A percentile compares a stretch with the other conserved stretches of the same genome.
phyloP scores from a whole-genome alignment of 1,140 invertebrate species.

The Daktulosphaira vitifoliae region DNA sequence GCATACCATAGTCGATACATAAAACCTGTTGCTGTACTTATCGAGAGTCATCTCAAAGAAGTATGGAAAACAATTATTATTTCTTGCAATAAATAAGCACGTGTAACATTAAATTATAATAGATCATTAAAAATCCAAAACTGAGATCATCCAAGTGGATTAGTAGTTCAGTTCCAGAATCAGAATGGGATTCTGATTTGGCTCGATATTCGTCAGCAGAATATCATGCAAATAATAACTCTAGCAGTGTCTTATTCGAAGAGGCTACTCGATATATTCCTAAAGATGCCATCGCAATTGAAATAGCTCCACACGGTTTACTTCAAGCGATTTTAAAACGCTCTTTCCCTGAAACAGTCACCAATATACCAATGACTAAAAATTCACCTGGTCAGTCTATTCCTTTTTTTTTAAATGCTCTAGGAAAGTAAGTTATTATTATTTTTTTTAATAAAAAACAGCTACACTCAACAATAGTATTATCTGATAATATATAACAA shows the following conservation, averaged over 20 bases:
- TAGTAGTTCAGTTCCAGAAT: constrained; percentile 50
- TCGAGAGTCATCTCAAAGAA: constrained; percentile 61
- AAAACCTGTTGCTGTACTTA: constrained; percentile 53
- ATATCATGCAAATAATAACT: constrained; percentile 57
- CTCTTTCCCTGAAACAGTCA: not conserved
- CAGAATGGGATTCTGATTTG: constrained; percentile 46
- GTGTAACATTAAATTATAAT: too few species aligned
- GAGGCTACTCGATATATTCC: constrained; percentile 33
- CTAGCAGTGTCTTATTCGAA: constrained; percentile 45
- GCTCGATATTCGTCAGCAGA: constrained; percentile 50
- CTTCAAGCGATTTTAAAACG: constrained; percentile 77
- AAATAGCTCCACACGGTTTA: constrained; percentile 84
- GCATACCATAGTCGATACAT: constrained; percentile 75
- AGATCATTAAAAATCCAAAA: constrained; percentile 46
- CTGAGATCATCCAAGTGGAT: constrained; percentile 49
- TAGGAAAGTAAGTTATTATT: constrained; percentile 1
- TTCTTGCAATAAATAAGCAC: too few species aligned
- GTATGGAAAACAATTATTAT: constrained; percentile 42
- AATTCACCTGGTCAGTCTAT: not conserved
- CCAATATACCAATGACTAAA: constrained; percentile 9
- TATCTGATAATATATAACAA: not conserved
- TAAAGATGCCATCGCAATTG: constrained; percentile 40
- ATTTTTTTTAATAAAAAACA: not conserved
- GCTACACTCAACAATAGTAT: not conserved
- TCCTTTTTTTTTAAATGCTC: not conserved